Percentiles rank a stretch among this genome's conserved stretches.
Evolutionary conservation across 2,888 invertebrate species (phyloP).

Genomic region (Sericinus montela): DNA sequence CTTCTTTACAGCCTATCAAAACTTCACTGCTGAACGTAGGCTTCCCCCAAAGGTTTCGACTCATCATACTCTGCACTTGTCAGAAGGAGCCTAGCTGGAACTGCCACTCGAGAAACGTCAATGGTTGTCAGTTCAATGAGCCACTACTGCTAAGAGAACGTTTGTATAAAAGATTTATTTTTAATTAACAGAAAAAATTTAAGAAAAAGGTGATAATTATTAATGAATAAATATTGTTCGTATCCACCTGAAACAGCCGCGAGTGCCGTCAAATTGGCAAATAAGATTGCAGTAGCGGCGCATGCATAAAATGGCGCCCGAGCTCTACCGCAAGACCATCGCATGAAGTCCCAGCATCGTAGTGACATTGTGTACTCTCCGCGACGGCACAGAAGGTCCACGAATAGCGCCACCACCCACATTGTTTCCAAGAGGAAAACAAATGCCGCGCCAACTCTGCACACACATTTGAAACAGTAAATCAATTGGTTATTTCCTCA

Average conservation of each 20-base stretch:
- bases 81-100: no score
- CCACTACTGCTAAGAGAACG: no score
- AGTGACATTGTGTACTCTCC: slow-evolving; percentile 66
- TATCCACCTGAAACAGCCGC: slow-evolving; percentile 56
- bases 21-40: no score
- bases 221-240: no score
- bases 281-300: slow-evolving; percentile 62
- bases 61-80: no score
- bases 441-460: slow-evolving; percentile 58
- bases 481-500: neutral
- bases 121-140: no score
- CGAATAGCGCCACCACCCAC: slow-evolving; percentile 70
- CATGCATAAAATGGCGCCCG: slow-evolving; percentile 70
- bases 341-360: slow-evolving; percentile 68
- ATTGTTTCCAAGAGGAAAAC: slow-evolving; percentile 68
- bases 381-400: slow-evolving; percentile 63
- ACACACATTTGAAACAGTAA: slow-evolving; percentile 5
- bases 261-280: slow-evolving; percentile 59
- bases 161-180: no score
- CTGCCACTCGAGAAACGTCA: no score
- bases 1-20: no score
- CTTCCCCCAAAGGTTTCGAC: no score
- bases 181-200: no score
- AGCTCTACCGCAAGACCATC: slow-evolving; percentile 70
- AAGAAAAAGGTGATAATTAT: no score